A percentile compares a stretch with the other conserved stretches of the same genome.
phyloP scores from a whole-genome alignment of 2,797 vertebrate species.

The Pseudomugil gertrudae region DNA sequence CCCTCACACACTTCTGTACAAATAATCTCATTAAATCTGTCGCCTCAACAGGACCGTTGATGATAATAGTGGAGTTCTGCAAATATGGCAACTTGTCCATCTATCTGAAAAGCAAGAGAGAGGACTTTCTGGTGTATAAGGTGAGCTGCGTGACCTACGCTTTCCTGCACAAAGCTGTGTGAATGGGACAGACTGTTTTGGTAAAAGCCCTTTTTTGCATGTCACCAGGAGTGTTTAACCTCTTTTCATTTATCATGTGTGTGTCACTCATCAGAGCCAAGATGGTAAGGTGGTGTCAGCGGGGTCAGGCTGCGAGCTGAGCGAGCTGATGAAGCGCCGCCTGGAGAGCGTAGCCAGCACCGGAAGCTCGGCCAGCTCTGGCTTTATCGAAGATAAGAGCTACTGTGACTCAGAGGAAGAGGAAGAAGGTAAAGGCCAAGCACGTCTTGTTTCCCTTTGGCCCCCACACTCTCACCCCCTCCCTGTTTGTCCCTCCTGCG shows the following conservation, averaged over 20 bases:
- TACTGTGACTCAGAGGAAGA: slow-evolving; percentile 96
- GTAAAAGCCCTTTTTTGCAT: neutral
- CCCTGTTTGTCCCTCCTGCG: slow-evolving; percentile 40
- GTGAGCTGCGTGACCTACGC: slow-evolving; percentile 68
- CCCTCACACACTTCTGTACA: neutral
- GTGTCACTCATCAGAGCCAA: slow-evolving; percentile 79
- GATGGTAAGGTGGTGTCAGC: slow-evolving; percentile 84
- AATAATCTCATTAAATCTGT: slow-evolving; percentile 9
- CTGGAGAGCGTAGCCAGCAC: slow-evolving; percentile 95
- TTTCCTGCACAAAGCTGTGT: neutral
- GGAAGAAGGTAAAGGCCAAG: slow-evolving; percentile 89
- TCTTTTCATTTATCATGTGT: slow-evolving; percentile 24
- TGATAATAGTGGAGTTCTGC: slow-evolving; percentile 98
- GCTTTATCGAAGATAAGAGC: slow-evolving; percentile 96
- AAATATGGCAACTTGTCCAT: slow-evolving; percentile 95
- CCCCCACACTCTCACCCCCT: slow-evolving; percentile 1
- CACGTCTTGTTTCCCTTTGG: slow-evolving; percentile 68
- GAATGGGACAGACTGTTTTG: slow-evolving; percentile 15
- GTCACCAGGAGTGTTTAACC: slow-evolving; percentile 5
- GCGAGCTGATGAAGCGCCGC: slow-evolving; percentile 90
- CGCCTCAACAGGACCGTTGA: slow-evolving; percentile 84
- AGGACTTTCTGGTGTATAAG: slow-evolving; percentile 92
- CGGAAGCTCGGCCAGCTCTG: slow-evolving; percentile 93
- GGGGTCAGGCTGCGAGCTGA: slow-evolving; percentile 87
- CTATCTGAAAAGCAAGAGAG: slow-evolving; percentile 89